A percentile compares a stretch with the other conserved stretches of the same genome.
Evolutionary conservation across 2,113 vertebrate genomes (phyloP).

Genomic region (Engraulis encrasicolus): DNA sequence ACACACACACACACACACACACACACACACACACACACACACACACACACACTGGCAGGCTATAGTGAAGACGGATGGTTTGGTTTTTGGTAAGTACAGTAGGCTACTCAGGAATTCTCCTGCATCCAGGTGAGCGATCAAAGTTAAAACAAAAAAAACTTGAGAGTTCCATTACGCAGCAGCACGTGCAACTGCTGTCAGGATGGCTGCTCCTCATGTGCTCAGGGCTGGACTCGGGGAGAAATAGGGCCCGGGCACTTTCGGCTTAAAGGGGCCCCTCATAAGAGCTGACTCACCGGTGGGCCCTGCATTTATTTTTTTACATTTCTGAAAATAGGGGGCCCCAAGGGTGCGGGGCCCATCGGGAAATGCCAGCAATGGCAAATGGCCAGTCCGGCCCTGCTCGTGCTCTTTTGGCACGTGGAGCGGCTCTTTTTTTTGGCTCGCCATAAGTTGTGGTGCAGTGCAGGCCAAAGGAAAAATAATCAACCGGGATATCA

Average conservation of each 20-base stretch:
- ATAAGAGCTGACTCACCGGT: too few relatives aligned
- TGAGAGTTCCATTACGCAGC: conserved; percentile 12
- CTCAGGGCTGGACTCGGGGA: too few relatives aligned
- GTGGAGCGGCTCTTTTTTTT: conserved; percentile 30
- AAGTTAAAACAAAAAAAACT: background rate
- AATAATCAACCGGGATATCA: conserved; percentile 69
- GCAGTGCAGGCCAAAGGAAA: conserved; percentile 59
- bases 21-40: background rate
- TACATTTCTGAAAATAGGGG: too few relatives aligned
- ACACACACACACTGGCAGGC: background rate
- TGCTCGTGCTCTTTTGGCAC: conserved; percentile 62
- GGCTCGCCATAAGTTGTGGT: conserved; percentile 56
- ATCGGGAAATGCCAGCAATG: too few relatives aligned
- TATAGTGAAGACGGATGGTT: background rate
- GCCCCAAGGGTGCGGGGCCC: too few relatives aligned
- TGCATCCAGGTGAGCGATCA: conserved; percentile 4
- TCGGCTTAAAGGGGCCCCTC: too few relatives aligned
- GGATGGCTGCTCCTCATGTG: too few relatives aligned
- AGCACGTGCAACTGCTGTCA: conserved; percentile 24
- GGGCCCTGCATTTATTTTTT: too few relatives aligned
- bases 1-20: background rate
- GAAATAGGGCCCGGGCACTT: too few relatives aligned
- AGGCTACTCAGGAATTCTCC: background rate
- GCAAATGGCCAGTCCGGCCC: too few relatives aligned
- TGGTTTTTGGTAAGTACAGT: too few relatives aligned